Conservation (phyloP, 1,140 invertebrate species). For the Apis dorsata region DNA sequence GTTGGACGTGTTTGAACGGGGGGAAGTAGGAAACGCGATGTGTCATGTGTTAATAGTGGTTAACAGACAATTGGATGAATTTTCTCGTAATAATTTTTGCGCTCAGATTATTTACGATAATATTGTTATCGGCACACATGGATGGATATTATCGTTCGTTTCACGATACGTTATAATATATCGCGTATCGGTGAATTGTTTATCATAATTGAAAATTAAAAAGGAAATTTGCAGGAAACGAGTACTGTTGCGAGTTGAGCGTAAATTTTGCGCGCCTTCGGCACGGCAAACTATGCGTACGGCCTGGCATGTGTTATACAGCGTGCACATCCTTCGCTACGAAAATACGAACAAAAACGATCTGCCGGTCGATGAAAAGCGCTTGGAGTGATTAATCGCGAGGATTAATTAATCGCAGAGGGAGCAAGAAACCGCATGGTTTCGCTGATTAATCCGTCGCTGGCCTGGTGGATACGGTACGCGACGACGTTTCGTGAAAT, state of each 20-base stretch:
- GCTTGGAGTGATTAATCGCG: slow-evolving; percentile 65
- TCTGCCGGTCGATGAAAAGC: slow-evolving; percentile 56
- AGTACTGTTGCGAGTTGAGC: background rate
- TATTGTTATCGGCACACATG: background rate
- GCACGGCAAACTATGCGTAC: background rate
- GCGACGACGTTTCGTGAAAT: slow-evolving; percentile 63
- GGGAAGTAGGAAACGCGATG: too few species aligned
- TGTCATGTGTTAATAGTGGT: slow-evolving; percentile 23
- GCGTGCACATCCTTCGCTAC: background rate
- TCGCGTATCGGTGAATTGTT: background rate
- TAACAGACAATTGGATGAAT: slow-evolving; percentile 20
- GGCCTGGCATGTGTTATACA: background rate
- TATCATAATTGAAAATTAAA: slow-evolving; percentile 25
- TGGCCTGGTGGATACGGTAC: slow-evolving; percentile 3
- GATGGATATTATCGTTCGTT: background rate
- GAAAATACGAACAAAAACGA: slow-evolving; percentile 53
- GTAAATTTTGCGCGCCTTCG: background rate
- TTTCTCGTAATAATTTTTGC: slow-evolving; percentile 13
- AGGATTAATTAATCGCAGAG: slow-evolving; percentile 68
- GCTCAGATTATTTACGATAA: slow-evolving; percentile 25
- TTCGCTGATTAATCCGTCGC: slow-evolving; percentile 63
- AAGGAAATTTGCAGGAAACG: slow-evolving; percentile 3
- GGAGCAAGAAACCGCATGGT: slow-evolving; percentile 63
- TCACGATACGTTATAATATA: too few species aligned
- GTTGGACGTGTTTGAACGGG: background rate